Base-by-base conservation (phyloP, 2,888 invertebrate species). In the Coremacera marginata region DNA sequence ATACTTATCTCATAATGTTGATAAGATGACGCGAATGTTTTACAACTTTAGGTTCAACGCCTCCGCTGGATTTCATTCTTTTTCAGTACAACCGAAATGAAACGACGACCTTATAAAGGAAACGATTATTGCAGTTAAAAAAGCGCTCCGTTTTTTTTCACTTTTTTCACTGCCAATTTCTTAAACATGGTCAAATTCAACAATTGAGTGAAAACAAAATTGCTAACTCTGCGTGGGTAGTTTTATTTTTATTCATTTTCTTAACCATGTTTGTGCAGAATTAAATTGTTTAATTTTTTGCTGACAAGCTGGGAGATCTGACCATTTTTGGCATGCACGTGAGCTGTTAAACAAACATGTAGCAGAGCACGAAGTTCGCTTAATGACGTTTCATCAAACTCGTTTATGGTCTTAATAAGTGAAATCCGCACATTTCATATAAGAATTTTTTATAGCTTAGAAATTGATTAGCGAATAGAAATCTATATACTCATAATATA, bases 31-130 rank as follows among this genome's bases (percentile, higher is more conserved):
- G 27, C 62, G 31, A 31, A 31, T 31, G 8, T 31, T 62, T 34
- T 7, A 63, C 27, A 63, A 63, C 27, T 27, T 34, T 31, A 16
- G 27, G 63, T 63, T 27, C 14, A 27, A 63, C 63, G 63, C 63
- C 63, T 34, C 63, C 34, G 34, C 63, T 63, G 27, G 63, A 63
- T 63, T 34, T 63, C 22, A 19, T 55, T 55, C 55, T 55, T 55
- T 55, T 19, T 19, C 55, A 44, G 44, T 1, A 44, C 1, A 44
- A 3, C 14, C 44, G 14, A 60, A 11, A 27, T 14, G 11, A 60
- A 11, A n/a, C n/a, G n/a, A 31, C 16, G 34, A 27, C 27, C 63
- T 34, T 63, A 34, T 63, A 34, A 27, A 62, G 34, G 63, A 34
- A 63, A 34, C 34, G 25, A 7, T 27, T 63, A 63, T 34, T 9